These are phyloP conservation scores for Trachelus tabidus DNA, from an alignment of 2,888 invertebrate species.

Conservation along the genomic window DNA sequence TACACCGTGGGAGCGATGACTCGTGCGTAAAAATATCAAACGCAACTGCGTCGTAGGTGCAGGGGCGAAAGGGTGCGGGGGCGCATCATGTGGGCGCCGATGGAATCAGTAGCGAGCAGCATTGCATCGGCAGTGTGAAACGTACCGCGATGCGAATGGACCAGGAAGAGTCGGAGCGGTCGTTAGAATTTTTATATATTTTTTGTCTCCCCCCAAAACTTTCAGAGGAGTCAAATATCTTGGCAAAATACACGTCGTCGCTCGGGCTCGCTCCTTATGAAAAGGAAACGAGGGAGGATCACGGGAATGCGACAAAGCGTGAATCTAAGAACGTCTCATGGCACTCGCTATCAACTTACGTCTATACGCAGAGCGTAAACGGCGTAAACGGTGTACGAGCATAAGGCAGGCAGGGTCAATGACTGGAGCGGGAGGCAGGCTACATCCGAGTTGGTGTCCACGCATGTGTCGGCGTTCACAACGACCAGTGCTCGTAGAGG, in stretches of 20 bases:
- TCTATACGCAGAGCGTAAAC: slow-evolving; percentile 29
- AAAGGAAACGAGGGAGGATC: neutral
- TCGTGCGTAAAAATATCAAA: slow-evolving; percentile 64
- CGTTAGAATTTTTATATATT: neutral
- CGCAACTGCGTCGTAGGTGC: slow-evolving; percentile 42
- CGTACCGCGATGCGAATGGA: slow-evolving; percentile 7
- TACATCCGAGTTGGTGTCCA: slow-evolving; percentile 22
- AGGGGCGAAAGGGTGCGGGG: neutral
- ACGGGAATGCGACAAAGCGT: neutral
- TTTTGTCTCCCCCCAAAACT: neutral
- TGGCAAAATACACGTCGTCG: neutral
- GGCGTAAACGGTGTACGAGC: slow-evolving; percentile 32
- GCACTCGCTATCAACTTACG: slow-evolving; percentile 19
- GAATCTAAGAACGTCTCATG: neutral
- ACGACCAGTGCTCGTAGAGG: neutral
- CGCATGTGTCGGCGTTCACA: neutral
- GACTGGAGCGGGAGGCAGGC: slow-evolving; percentile 50
- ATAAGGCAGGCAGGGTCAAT: slow-evolving; percentile 54
- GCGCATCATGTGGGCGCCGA: slow-evolving; percentile 21
- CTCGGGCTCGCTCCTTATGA: too few species aligned
- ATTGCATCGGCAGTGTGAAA: neutral
- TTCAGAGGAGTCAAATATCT: neutral
- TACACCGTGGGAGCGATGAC: slow-evolving; percentile 66
- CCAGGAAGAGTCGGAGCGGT: slow-evolving; percentile 1
- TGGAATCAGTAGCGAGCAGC: slow-evolving; percentile 14